Percentiles rank a stretch among this genome's conserved stretches.
Conservation (phyloP, 2,888 invertebrate genomes). For the Scrobipalpa costella region DNA sequence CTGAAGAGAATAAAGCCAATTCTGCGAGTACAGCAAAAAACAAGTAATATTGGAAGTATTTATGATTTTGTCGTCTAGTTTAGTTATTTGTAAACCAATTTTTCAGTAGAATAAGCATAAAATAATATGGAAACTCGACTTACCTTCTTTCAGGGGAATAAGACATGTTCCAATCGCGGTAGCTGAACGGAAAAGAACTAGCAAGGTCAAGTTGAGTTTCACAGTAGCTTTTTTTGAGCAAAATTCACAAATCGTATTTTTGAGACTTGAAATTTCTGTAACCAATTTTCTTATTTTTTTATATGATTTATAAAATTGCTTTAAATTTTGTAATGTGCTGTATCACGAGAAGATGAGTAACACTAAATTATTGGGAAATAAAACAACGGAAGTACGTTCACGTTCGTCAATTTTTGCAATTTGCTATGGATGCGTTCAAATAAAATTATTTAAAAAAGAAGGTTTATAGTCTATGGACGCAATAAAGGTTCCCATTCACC, state of each 20-base stretch:
- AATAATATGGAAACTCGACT: conserved; percentile 73
- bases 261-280: conserved; percentile 28
- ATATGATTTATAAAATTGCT: conserved; percentile 49
- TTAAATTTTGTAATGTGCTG: conserved; percentile 39
- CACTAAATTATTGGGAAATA: conserved; percentile 58
- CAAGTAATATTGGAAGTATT: conserved; percentile 31
- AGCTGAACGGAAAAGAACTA: conserved; percentile 87
- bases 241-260: conserved; percentile 37
- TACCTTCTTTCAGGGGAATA: conserved; percentile 90
- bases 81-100: conserved; percentile 37
- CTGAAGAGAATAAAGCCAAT: conserved; percentile 58
- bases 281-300: conserved; percentile 52
- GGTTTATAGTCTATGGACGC: conserved; percentile 19
- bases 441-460: conserved; percentile 26
- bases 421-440: conserved; percentile 12
- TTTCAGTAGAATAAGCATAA: conserved; percentile 47
- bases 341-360: conserved; percentile 48
- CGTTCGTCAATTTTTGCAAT: conserved; percentile 44
- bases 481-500: not conserved
- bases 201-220: conserved; percentile 81
- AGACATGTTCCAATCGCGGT: conserved; percentile 91
- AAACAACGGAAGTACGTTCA: conserved; percentile 66
- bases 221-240: conserved; percentile 61
- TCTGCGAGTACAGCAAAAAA: conserved; percentile 43
- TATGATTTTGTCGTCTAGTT: conserved; percentile 30